Percentiles rank a stretch among this genome's conserved stretches.
These are phyloP conservation scores for Anthoscopus minutus DNA, from an alignment of 2,113 vertebrate species.

Conservation along the genomic window DNA sequence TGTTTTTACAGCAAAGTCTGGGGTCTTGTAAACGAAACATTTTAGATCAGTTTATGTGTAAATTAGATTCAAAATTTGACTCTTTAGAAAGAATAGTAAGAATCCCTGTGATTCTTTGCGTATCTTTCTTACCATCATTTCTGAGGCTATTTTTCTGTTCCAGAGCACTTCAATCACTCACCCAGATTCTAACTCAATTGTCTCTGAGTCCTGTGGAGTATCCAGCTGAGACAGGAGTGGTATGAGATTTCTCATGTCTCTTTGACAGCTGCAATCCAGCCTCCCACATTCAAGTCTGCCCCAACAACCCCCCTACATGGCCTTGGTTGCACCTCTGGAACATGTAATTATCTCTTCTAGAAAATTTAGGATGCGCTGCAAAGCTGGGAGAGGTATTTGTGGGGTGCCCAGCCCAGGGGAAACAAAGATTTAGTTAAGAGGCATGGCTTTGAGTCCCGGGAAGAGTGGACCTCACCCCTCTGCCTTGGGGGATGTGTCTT, in stretches of 20 bases:
- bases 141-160: background rate
- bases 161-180: background rate
- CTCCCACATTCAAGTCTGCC: background rate
- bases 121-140: background rate
- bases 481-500: too few species aligned
- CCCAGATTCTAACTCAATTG: background rate
- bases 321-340: background rate
- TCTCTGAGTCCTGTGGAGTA: background rate
- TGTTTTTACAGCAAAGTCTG: background rate
- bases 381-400: background rate
- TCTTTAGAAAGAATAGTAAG: background rate
- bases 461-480: too few species aligned
- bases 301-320: background rate
- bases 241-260: background rate
- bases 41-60: background rate
- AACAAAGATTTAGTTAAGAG: too few species aligned
- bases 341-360: fast-evolving
- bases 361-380: background rate
- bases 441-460: too few species aligned
- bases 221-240: background rate
- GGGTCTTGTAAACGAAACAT: background rate
- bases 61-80: background rate
- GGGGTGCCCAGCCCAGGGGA: too few species aligned
- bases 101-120: background rate
- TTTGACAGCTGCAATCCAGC: background rate